A percentile compares a stretch with the other conserved stretches of the same genome.
Evolutionary conservation across 64 coral and sea anemone genomes (phyloP).

Genomic region (Actinia tenebrosa): DNA sequence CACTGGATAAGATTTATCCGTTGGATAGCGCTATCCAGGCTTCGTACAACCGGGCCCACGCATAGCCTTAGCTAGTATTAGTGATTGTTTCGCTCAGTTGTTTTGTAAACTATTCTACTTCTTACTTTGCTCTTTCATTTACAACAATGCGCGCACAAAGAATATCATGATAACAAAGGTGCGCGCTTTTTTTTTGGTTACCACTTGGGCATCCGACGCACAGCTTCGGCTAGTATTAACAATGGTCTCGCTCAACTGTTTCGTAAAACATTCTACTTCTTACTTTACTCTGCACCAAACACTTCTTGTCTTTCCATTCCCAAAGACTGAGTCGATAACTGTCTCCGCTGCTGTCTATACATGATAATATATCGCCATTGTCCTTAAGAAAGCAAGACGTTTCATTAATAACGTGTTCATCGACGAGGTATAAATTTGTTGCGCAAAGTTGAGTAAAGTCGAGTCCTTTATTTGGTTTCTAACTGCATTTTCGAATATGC

Average conservation of each 20-base stretch:
- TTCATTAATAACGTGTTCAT: neutral
- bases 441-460: too few species aligned
- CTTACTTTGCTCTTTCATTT: neutral
- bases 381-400: slow-evolving; percentile 26
- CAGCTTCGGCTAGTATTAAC: too few species aligned
- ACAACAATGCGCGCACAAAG: too few species aligned
- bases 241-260: neutral
- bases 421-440: too few species aligned
- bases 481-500: too few species aligned
- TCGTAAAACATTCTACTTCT: neutral
- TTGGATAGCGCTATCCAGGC: too few species aligned
- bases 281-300: slow-evolving; percentile 64
- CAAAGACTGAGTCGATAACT: slow-evolving; percentile 41
- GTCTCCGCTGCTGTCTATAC: slow-evolving; percentile 51
- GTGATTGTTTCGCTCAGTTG: neutral
- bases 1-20: too few species aligned
- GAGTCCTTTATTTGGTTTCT: too few species aligned
- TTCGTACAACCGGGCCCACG: too few species aligned
- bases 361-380: slow-evolving; percentile 61
- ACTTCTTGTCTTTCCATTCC: slow-evolving; percentile 67
- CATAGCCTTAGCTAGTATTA: too few species aligned
- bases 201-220: too few species aligned
- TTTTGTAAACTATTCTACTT: neutral
- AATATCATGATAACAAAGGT: neutral
- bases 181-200: neutral